Base-by-base conservation (phyloP, 2,113 vertebrate species). In the Toxotes chatareus region DNA sequence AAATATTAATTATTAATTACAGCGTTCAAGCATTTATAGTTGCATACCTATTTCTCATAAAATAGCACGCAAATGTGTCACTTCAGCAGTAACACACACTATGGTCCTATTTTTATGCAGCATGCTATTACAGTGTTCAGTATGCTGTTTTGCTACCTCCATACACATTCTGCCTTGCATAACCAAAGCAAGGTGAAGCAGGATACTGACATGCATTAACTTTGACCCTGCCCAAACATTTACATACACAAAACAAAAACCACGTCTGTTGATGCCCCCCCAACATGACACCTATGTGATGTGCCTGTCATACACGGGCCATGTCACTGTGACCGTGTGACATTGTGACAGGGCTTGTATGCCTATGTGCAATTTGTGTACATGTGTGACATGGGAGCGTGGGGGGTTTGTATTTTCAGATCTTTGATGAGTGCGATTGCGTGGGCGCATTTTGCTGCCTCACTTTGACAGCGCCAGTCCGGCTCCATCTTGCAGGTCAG, bases 401-500 rank as follows among this genome's bases (percentile, higher is more conserved):
- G 11, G 55, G 36, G 73, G 34, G 21, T 16, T 40, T 53, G 66
- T 19, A 40, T 80, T 83, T 88, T 87, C 7, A 23, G 27, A 4
- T 73, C 71, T 84, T 57, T 75, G 73, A 72, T 82, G 84, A 80
- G 79, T 62, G 61, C 66, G 79, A 76, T 51, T 70, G 86, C 19
- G 68, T 82, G 86, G 76, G 72, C 19, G 63, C 79, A 12, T 92
- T 79, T 75, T 86, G 84, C 74, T 74, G 82, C 88, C 63, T 84
- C 79, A 78, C 82, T 86, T 84, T 87, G 89, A 93, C 91, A 86
- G 79, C 62, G 3, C 75, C 32, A 75, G 85, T 86, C 84, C 44
- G 31, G 79, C 91, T 89, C 75, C 79, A 84, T 87, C 83, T 82
- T 27, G 65, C 72, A 77, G 95, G 94, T 95, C 94, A 94, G 93